Base-by-base conservation (phyloP, 2,888 invertebrate genomes). In the Gonocerus acuteangulatus region DNA sequence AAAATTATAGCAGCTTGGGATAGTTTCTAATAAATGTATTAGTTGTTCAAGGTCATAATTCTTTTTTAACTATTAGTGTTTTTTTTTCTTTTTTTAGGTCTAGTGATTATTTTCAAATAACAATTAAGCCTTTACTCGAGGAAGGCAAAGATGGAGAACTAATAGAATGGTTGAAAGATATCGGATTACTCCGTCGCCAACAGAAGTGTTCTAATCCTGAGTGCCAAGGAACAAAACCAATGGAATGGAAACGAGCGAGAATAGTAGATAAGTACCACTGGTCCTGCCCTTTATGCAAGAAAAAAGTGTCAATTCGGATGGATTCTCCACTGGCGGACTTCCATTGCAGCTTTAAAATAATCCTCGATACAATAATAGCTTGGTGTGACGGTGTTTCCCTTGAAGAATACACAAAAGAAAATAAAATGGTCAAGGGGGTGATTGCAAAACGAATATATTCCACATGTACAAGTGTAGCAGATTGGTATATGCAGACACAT, bases 301-400 rank as follows among this genome's bases (percentile, higher is more conserved):
- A 73, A 48, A 78, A 76, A 69, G 73, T 74, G 57, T 73, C 76
- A 0, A 77, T 80, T 42, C 71, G 79, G 61, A 76, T 77, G 13
- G 72, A 75, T 59, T 82, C 84, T 0, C 81, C 84, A 68, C 83
- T 85, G 70, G 73, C 78, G n/a, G 76, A 80, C 45, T 72, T 84
- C 15, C 82, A 81, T 67, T 84, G 85, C 70, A 81, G 81, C 60
- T 74, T 85, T 51, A 76, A 80, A 64, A 79, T 80, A 70, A 76
- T 79, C 45, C 72, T 85, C 62, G 81, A 82, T 71, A 73, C 82
- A 11, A 78, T 83, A 60, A 71, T 83, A 42, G 83, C 81, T 0
- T 85, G 85, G 85, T 81, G 82, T 72, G 82, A 83, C 21, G 67
- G 66, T 7, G 54, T 67, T 15, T 62, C 67, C 6, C 61, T 66